Evolutionary conservation across 2,888 invertebrate species (phyloP), one percentile per base, ranked within the genome.

Genomic region (Hedychridium roseum): DNA sequence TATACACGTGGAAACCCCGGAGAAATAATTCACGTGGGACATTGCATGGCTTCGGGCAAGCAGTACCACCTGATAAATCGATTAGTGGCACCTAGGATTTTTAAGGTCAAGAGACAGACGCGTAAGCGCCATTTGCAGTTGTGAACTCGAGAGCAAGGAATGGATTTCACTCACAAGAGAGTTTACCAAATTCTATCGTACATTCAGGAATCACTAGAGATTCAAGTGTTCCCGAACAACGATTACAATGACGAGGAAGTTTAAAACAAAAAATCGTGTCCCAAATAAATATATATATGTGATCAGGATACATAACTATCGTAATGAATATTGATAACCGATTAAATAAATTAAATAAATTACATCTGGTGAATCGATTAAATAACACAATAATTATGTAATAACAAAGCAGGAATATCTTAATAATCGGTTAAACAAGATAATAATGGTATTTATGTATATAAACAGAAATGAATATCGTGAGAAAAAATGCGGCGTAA

Each of bases 121-220:
- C 27, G 37, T 42, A 47, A 48, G 44, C 50, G 58, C 57, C 68
- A 76, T 53, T 70, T 57, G 53, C 53, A 42, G 40, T 47, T 44
- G 39, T 52, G 47, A 66, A 56, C 44, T 46, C 28, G 50, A 27
- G 43, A 39, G 41, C 34, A 43, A 58, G 68, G 50, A 57, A 78
- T 76, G 73, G 75, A 77, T 66, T 75, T 74, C 37, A 72, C 70
- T 38, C 69, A 73, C 41, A 71, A 72, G 39, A 60, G 73, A 6
- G 64, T 76, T n/a, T 48, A 68, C 14, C 60, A 71, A 17, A 74
- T 77, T 55, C 57, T 75, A 1, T 60, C 54, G n/a, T 65, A 68
- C 21, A 76, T 76, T 12, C 56, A 68, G 15, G 61, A 57, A 30
- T 65, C 70, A 0, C 44, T 71, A 11, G 60, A 55, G 1, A 50